Conservation (phyloP, 1,140 invertebrate species). For the Drosophila nigromelanica region DNA sequence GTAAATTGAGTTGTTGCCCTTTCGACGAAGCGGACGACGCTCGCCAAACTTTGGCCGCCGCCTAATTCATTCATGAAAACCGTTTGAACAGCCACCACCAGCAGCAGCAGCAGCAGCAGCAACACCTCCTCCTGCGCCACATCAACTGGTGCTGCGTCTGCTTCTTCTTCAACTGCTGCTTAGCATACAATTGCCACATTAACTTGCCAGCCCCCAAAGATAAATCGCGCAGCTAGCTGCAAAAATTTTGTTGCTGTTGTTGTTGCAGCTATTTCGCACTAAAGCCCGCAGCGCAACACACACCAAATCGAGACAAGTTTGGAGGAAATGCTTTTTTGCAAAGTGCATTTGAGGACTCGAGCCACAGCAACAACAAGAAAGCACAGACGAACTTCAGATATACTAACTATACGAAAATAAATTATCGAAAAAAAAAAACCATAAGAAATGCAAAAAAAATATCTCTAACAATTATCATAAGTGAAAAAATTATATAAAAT, state of each 20-base stretch:
- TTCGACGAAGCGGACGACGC: conserved; percentile 47
- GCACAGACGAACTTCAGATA: conserved; percentile 18
- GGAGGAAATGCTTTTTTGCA: conserved; percentile 79
- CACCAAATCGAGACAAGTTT: conserved; percentile 76
- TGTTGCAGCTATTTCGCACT: conserved; percentile 68
- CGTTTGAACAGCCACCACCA: conserved; percentile 51
- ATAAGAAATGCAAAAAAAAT: too few species aligned
- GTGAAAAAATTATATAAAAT: too few species aligned
- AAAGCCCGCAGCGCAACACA: conserved; percentile 63
- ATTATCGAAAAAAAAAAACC: too few species aligned
- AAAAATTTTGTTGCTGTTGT: conserved; percentile 42
- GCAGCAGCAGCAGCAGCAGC: not conserved
- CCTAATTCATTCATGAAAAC: conserved; percentile 81
- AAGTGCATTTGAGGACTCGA: conserved; percentile 75
- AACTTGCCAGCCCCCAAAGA: conserved; percentile 76
- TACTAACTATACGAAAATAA: not conserved
- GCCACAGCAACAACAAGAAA: conserved; percentile 42
- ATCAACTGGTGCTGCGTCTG: not conserved
- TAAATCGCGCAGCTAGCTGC: conserved; percentile 68
- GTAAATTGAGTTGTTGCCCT: conserved; percentile 82
- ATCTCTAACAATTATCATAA: too few species aligned
- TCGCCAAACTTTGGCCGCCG: conserved; percentile 69
- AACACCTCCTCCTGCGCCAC: conserved; percentile 16
- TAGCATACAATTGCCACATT: conserved; percentile 82
- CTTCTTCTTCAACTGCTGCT: conserved; percentile 57